Conservation (phyloP, 2,888 invertebrate species). For the Elaeidobius kamerunicus region DNA sequence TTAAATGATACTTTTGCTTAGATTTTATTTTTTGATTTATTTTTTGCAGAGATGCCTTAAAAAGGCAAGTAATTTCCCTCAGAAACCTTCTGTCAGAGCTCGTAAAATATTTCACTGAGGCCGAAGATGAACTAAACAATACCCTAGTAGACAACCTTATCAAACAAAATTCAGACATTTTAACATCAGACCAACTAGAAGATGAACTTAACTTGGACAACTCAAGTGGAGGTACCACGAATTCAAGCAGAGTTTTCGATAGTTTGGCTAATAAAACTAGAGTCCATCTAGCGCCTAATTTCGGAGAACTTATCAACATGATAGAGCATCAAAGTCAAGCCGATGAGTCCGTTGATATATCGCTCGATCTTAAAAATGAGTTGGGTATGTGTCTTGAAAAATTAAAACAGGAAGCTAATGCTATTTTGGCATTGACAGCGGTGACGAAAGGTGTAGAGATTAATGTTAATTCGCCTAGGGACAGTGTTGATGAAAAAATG, state of each 20-base stretch:
- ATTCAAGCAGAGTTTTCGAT: constrained; percentile 35
- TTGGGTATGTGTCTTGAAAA: constrained; percentile 64
- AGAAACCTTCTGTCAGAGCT: constrained; percentile 66
- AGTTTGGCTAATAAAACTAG: constrained; percentile 40
- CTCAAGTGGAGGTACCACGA: constrained; percentile 31
- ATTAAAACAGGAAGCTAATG: constrained; percentile 67
- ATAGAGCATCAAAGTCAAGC: constrained; percentile 61
- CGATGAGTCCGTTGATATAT: constrained; percentile 49
- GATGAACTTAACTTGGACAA: constrained; percentile 37
- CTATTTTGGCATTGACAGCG: constrained; percentile 59
- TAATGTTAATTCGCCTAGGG: constrained; percentile 5
- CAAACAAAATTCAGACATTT: constrained; percentile 46
- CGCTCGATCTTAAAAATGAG: constrained; percentile 61
- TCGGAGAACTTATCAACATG: constrained; percentile 57
- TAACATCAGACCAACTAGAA: constrained; percentile 31
- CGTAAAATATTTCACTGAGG: constrained; percentile 69
- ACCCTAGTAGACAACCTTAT: constrained; percentile 65
- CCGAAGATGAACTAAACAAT: constrained; percentile 76
- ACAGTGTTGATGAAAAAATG: constrained; percentile 38
- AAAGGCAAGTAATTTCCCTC: constrained; percentile 62
- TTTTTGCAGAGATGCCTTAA: constrained; percentile 60
- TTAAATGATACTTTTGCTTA: too few relatives aligned
- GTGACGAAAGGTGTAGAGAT: constrained; percentile 31
- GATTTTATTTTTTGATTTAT: background rate
- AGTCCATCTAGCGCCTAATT: constrained; percentile 71